Evolutionary conservation across 2,113 vertebrate genomes (phyloP), one percentile per base, ranked within the genome.

Genomic region (Grus americana): DNA sequence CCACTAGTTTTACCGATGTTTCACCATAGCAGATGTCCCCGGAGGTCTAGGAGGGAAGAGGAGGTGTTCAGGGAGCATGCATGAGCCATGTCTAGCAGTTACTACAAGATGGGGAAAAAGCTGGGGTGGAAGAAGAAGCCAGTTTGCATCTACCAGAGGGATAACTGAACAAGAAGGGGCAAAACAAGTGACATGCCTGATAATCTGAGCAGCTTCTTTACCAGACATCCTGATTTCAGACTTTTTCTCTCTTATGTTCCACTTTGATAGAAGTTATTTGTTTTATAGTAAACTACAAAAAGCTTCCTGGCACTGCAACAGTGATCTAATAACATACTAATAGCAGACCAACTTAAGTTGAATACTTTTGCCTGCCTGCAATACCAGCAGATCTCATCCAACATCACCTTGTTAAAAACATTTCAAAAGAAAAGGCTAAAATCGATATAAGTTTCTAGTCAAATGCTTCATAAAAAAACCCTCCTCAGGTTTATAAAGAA

Each of bases 121-220:
- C 0, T 58, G 14, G 27, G 15, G 12, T 47, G 49, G 10, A 26
- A 86, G 29, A 19, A 73, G 18, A 12, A 65, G 21, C 47, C 10
- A 68, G 19, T 79, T 72, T 55, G 34, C 54, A 75, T n/a, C 22
- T 42, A 59, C 32, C 54, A 76, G 15, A 72, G 11, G 12, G 20
- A 58, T 20, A 79, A 76, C 4, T 52, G 15, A 73, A 67, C 12
- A 79, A 70, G 57, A 90, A 52, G 14, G 3, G 5, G 27, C 7
- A 6, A 84, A 73, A 15, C 10, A 58, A 30, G 8, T 32, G 0
- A 0, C 5, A 3, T 29, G 7, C 26, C 52, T 79, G n/a, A 42
- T 29, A 70, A 79, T 44, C 55, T 73, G 44, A 92, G 27, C 34
- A 92, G 32, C 13, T 72, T 82, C 65, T 89, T 81, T 44, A 82